phyloP scores from a whole-genome alignment of 2,888 invertebrate genomes.

The Luperina nickerlii region DNA sequence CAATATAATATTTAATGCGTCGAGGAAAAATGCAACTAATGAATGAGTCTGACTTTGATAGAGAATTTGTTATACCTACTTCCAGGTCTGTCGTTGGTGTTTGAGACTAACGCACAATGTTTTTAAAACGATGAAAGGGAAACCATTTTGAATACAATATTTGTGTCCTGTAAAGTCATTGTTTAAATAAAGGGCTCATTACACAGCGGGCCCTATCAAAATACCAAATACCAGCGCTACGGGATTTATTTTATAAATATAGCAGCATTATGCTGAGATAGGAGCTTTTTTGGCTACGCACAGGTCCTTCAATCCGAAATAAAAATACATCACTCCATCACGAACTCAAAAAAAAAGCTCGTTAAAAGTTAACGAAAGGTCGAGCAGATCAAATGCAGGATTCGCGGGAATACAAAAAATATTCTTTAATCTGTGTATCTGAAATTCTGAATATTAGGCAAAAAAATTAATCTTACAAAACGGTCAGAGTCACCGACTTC shows the following conservation, averaged over 20 bases:
- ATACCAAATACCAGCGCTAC: background rate
- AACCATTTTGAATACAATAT: background rate
- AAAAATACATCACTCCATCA: background rate
- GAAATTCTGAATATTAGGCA: background rate
- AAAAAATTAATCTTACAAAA: too few relatives aligned
- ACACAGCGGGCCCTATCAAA: background rate
- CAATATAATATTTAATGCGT: slow-evolving; percentile 28
- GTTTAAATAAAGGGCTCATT: background rate
- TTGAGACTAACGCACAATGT: background rate
- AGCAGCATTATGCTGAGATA: too few relatives aligned
- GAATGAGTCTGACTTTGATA: background rate
- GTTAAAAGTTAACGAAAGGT: background rate
- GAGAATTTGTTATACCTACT: background rate
- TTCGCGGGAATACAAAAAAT: background rate
- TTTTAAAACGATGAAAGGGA: too few relatives aligned
- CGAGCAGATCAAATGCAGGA: slow-evolving; percentile 4
- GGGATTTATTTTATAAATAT: too few relatives aligned
- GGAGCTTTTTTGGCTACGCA: too few relatives aligned
- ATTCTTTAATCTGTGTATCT: background rate
- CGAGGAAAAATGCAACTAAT: slow-evolving; percentile 13
- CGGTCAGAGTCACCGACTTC: too few relatives aligned
- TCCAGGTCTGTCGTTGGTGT: background rate
- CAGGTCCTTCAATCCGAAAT: background rate
- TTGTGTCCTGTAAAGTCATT: background rate
- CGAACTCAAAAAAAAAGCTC: background rate